Base-by-base conservation (phyloP, 2,888 invertebrate genomes). In the Eremobia ochroleuca region DNA sequence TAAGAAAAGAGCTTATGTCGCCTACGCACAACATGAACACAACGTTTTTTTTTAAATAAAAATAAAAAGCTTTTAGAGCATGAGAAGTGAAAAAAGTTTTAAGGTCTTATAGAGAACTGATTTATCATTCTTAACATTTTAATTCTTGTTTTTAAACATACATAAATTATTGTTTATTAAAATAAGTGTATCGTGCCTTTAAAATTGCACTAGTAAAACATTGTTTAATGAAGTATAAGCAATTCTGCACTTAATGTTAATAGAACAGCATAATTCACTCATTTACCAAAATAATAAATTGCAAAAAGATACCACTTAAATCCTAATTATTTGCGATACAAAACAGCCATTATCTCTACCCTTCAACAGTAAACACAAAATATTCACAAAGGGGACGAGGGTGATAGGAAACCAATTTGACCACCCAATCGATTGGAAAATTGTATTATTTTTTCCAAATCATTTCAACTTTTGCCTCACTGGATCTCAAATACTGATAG, bases 381-480 rank as follows among this genome's bases (percentile, higher is more conserved):
- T 73, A 76, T 77, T 70, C 65, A 74, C 40, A 21, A 78, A 78
- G 31, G 21, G 25, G 25, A 62, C 4, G 28, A 37, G 46, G n/a
- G 68, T n/a, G 58, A 79, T 76, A 66, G 81, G 62, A 80, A 79
- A 80, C 55, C 62, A 65, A 85, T 87, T 86, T 71, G 76, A 88
- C 80, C 80, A 61, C 13, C 70, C 64, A 88, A 83, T 86, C 76
- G 73, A 75, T 87, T 87, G 88, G 87, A 87, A 87, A 88, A 85
- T 87, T 85, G 46, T 43, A 82, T 88, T 77, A 80, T 88, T 85
- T 79, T 88, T 88, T 88, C 89, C 86, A 82, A 88, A 49, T 80
- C 87, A 87, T 88, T 88, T 75, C 81, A 77, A 40, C 58, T 78
- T 71, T 75, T 79, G 77, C 65, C n/a, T 40, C 80, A 86, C 62